Percentiles rank a stretch among this genome's conserved stretches.
Evolutionary conservation across 2,113 vertebrate species (phyloP).

Genomic region (Leiothrix lutea): DNA sequence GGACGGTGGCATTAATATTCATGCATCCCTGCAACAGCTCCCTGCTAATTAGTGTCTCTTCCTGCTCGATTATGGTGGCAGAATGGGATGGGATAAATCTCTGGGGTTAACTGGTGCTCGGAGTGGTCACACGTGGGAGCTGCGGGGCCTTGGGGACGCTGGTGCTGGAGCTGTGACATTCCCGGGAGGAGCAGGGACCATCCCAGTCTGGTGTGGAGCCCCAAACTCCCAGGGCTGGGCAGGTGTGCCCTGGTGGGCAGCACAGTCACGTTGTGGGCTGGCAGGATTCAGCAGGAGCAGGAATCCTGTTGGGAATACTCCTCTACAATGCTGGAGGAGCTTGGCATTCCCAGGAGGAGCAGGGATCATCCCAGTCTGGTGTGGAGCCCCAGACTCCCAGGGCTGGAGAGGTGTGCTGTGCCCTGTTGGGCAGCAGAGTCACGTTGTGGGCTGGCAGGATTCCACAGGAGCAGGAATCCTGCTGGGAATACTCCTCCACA

Average conservation of each 20-base stretch:
- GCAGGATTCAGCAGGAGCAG: not conserved
- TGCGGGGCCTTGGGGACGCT: fast-evolving
- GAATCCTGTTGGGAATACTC: not conserved
- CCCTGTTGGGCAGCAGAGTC: not conserved
- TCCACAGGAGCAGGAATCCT: not conserved
- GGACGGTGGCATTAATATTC: constrained; percentile 62
- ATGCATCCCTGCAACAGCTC: constrained; percentile 34
- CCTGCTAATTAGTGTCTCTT: constrained; percentile 22
- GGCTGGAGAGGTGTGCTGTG: too few species aligned
- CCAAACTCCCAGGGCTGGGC: fast-evolving
- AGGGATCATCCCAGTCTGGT: too few species aligned
- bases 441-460: not conserved
- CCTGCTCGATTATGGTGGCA: not conserved
- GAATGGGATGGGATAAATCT: not conserved
- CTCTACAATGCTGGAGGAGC: too few species aligned
- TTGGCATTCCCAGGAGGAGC: too few species aligned
- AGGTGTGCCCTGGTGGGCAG: not conserved
- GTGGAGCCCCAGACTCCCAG: too few species aligned
- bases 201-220: not conserved
- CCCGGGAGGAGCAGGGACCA: fast-evolving
- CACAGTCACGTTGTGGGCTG: not conserved
- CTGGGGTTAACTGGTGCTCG: not conserved
- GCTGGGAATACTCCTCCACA: not conserved
- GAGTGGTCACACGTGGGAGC: not conserved
- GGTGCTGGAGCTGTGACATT: fast-evolving